Base-by-base conservation (phyloP, 2,888 invertebrate genomes). In the Bugulina stolonifera region DNA sequence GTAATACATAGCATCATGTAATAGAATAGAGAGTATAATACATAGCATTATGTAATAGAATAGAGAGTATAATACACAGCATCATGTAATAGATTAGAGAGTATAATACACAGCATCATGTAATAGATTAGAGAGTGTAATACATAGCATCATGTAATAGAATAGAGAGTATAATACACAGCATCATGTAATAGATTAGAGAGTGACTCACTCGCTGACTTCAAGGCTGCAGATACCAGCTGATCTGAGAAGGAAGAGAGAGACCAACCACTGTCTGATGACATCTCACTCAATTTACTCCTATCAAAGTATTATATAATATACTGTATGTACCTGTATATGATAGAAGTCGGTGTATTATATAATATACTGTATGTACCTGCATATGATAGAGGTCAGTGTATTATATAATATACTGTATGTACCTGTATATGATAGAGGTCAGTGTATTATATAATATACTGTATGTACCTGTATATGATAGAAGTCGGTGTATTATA, bases 351-450 rank as follows among this genome's bases (percentile, higher is more conserved):
- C 54, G 92, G 82, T 0, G 93, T 88, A 72, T 88, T 86, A 76
- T 93, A 83, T 2, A 93, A n/a, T n/a, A n/a, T n/a, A n/a, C n/a
- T n/a, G n/a, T n/a, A 25, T 55, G 55, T 81, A 77, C 79, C 78
- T 57, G 76, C 89, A 89, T 0, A 90, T 86, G 78, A 88, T 90
- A 78, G 88, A 87, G 75, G 89, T 88, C 54, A 92, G 82, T 0
- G 93, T 88, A 72, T 88, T 86, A 76, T 93, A 83, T 2, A 93
- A n/a, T n/a, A n/a, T n/a, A n/a, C n/a, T n/a, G n/a, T n/a, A 25
- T 55, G 55, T 81, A 77, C 79, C 78, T 57, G 76, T 89, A 89
- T 0, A 90, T 86, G 78, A 88, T 90, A 78, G 88, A 87, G 75
- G 89, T 88, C 54, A 92, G 82, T 0, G 93, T 88, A 72, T 88